These are phyloP conservation scores for Intellagama lesueurii DNA, from an alignment of 2,797 vertebrate genomes.

Conservation along the genomic window DNA sequence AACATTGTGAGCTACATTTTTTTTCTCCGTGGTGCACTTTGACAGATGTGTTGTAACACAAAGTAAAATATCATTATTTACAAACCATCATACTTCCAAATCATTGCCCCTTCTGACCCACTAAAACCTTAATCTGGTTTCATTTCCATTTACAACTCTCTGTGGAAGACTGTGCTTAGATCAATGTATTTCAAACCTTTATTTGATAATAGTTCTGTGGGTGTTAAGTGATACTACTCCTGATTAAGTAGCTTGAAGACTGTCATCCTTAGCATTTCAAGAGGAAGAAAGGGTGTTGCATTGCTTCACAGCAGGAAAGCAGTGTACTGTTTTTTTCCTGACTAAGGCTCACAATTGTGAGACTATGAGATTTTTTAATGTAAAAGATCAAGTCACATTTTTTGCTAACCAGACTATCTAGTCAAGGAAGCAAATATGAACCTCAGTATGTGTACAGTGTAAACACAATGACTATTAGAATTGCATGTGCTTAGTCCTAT, in stretches of 20 bases:
- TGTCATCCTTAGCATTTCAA: background rate
- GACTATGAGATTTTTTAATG: background rate
- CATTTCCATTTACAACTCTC: background rate
- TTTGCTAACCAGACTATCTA: background rate
- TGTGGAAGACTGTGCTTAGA: background rate
- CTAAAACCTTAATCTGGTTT: background rate
- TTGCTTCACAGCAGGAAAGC: background rate
- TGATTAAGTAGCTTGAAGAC: constrained; percentile 5
- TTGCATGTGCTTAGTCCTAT: background rate
- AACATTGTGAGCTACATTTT: background rate
- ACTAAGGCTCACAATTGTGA: too few relatives aligned
- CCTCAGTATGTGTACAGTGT: background rate
- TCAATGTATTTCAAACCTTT: background rate
- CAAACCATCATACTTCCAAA: background rate
- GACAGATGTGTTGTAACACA: background rate
- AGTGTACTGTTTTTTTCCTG: background rate
- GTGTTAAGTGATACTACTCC: background rate
- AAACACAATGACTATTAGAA: background rate
- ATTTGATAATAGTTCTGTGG: background rate
- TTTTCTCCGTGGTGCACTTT: background rate
- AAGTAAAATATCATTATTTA: background rate
- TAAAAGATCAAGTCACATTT: background rate
- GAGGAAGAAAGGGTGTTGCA: background rate
- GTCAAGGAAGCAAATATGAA: too few relatives aligned
- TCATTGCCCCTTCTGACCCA: background rate